Evolutionary conservation across 2,888 invertebrate species (phyloP).

Genomic region (Pterobdella sp.): DNA sequence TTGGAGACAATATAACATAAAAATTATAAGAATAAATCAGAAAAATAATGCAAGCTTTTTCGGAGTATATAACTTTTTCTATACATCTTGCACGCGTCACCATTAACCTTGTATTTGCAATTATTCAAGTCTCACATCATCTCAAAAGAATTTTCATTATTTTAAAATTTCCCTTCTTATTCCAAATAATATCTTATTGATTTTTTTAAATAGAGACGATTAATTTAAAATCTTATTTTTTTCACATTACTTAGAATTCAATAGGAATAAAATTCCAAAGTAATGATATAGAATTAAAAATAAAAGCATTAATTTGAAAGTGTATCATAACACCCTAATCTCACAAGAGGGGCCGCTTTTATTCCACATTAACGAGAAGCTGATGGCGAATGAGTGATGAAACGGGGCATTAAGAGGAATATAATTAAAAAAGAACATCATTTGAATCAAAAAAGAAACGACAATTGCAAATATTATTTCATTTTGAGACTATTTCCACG

Average conservation of each 20-base stretch:
- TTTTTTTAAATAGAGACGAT: no score
- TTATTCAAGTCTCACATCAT: no score
- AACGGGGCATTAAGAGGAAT: background rate
- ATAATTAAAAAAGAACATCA: background rate
- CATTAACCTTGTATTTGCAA: background rate
- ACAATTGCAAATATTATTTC: background rate
- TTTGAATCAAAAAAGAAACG: background rate
- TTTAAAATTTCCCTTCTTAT: no score
- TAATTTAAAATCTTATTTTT: no score
- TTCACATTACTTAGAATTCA: no score
- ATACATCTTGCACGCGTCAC: conserved; percentile 10
- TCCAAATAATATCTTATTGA: no score
- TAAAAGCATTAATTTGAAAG: no score
- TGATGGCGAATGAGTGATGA: background rate
- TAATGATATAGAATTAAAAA: no score
- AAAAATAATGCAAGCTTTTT: background rate
- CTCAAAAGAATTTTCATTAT: no score
- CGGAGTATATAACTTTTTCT: background rate
- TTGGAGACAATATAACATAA: background rate
- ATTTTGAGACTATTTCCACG: background rate
- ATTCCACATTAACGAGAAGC: background rate
- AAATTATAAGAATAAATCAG: background rate
- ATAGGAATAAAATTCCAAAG: no score
- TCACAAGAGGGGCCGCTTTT: no score
- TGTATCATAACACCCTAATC: no score